phyloP scores from a whole-genome alignment of 2,113 vertebrate species.

The Tragelaphus buxtoni region DNA sequence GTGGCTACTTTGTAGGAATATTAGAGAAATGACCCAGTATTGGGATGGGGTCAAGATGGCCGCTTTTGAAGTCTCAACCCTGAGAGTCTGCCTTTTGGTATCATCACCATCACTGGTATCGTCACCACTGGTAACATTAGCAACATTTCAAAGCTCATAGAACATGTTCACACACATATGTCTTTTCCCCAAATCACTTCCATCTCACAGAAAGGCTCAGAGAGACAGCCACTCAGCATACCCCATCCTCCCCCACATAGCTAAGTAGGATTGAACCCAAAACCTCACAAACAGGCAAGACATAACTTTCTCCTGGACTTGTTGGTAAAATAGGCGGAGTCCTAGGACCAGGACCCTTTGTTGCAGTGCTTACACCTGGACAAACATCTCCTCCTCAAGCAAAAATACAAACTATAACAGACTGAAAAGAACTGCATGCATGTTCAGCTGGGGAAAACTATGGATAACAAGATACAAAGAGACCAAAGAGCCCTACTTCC shows the following conservation, averaged over 20 bases:
- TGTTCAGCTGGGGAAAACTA: background rate
- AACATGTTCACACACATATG: background rate
- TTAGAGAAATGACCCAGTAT: background rate
- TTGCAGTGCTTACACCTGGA: background rate
- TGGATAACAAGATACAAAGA: background rate
- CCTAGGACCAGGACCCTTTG: background rate
- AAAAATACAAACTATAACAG: background rate
- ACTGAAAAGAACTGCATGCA: background rate
- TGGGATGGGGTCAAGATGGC: background rate
- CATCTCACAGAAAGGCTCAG: background rate
- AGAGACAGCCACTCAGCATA: background rate
- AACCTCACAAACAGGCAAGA: background rate
- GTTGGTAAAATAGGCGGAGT: background rate
- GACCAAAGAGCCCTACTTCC: background rate
- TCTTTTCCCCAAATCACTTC: background rate
- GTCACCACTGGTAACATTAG: accelerated
- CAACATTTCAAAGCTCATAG: background rate
- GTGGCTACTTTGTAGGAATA: background rate
- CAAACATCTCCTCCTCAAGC: background rate
- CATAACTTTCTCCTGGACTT: background rate
- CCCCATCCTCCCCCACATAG: background rate
- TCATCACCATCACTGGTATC: background rate
- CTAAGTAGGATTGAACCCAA: background rate
- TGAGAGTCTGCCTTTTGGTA: background rate
- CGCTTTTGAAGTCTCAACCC: background rate